Evolutionary conservation across 2,888 invertebrate genomes (phyloP), one percentile per base, ranked within the genome.

Genomic region (Noctuana brunneofusca): DNA sequence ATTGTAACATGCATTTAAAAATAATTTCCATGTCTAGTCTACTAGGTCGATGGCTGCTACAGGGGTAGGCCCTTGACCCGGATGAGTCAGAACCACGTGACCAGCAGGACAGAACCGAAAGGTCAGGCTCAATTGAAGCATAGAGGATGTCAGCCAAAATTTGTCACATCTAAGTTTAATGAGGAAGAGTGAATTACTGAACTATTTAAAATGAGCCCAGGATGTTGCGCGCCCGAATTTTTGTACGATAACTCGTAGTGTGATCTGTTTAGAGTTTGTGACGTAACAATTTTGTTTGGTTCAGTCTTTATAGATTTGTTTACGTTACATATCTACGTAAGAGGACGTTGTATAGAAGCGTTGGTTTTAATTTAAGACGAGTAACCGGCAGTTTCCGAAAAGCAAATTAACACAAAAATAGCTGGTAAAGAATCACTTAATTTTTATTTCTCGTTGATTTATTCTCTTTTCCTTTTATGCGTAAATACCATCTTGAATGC

Each of bases 181-280:
- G 89, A 91, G 91, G 91, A 91, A 78, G 89, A 84, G 75, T 73
- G 81, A 89, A 90, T 89, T 80, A 78, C 75, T 73, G 71, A 80
- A 70, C 74, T 75, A 80, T 80, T 79, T 78, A 74, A 79, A 75
- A 75, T n/a, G 60, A 52, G 48, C 50, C 50, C 64, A 54, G 58
- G 65, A 63, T 50, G 56, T 50, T 32, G 48, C 32, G 55, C 54
- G 38, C 18, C 22, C 12, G n/a, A 27, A 46, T 38, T 54, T 48
- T 62, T 46, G 22, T 46, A 35, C 6, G 41, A 46, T 24, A n/a
- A 27, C 24, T 1, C 16, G 55, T 56, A 18, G 43, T 11, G 8
- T 16, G 35, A 35, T 35, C 35, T n/a, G n/a, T 35, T 35, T 35
- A n/a, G 35, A 41, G 41, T 41, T 16, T 41, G 16, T 41, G 41